Conservation (phyloP, 92 coral and sea anemone genomes). For the Diadumene lineata region DNA sequence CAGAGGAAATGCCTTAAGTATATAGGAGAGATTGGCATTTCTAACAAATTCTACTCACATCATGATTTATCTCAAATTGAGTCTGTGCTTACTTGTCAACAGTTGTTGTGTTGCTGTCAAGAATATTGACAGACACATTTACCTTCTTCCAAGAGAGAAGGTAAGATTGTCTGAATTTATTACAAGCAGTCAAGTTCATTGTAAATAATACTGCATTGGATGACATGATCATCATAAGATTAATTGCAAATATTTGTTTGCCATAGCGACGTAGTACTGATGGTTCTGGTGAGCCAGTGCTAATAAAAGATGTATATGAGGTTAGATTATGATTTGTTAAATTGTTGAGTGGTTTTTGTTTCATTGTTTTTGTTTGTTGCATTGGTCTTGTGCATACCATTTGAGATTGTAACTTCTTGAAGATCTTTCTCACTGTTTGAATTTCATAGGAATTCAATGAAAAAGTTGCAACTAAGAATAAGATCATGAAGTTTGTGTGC, state of each 20-base stretch:
- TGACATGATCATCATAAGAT: too few relatives aligned
- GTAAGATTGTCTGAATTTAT: conserved; percentile 35
- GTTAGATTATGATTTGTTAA: conserved; percentile 23
- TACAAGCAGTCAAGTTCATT: background rate
- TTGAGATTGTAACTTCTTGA: too few relatives aligned
- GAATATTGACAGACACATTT: conserved; percentile 90
- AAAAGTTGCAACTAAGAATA: conserved; percentile 79
- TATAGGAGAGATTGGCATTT: too few relatives aligned
- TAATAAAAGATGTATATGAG: conserved; percentile 82
- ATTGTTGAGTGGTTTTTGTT: background rate
- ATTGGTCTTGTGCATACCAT: background rate
- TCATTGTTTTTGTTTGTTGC: background rate
- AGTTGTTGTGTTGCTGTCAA: conserved; percentile 93
- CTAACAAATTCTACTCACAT: too few relatives aligned
- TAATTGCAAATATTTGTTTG: conserved; percentile 4
- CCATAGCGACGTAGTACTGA: conserved; percentile 65
- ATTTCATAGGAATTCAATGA: conserved; percentile 84
- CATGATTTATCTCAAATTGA: background rate
- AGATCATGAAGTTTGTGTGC: conserved; percentile 90
- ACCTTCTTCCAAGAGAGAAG: conserved; percentile 83
- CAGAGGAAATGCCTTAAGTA: too few relatives aligned
- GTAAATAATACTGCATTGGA: too few relatives aligned
- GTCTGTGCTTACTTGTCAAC: background rate
- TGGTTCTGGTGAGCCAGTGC: conserved; percentile 66
- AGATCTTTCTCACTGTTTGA: too few relatives aligned